Evolutionary conservation across 2,888 invertebrate genomes (phyloP), one percentile per base, ranked within the genome.

Genomic region (Lasioglossum pauxillum): DNA sequence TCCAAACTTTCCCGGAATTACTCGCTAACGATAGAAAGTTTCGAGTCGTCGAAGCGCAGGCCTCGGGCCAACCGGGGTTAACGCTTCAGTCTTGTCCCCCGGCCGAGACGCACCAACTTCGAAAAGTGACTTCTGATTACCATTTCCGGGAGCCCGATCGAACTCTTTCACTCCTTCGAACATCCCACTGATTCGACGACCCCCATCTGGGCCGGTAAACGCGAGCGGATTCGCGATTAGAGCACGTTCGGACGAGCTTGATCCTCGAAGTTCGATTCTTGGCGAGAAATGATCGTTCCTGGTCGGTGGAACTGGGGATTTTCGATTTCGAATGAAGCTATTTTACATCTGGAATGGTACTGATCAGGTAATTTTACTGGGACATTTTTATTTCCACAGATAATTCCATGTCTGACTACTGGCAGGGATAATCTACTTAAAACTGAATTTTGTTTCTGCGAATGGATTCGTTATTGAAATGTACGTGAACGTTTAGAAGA

Each of bases 1-100:
- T 80, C 72, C 44, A 86, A 87, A 83, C 86, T 87, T 86, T 83
- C 57, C 5, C 31, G 69, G 84, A 90, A 89, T 89, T 83, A 74
- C 84, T 80, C 85, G 84, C 83, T 90, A 86, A 90, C 84, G 89
- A 90, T 84, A 74, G 88, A 89, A 90, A 90, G 88, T 89, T 89
- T 69, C 46, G 71, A 69, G 84, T 83, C 81, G 89, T 79, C 73
- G 79, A 83, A 89, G 82, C 78, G 81, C 14, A 38, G 64, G 64
- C 49, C 41, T 31, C 53, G 27, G 67, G 75, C 53, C 31, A 75
- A 75, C 60, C 57, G 57, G 83, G 73, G 67, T 64, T 76, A 60
- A 83, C 75, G 79, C 41, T 76, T 76, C 72, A 46, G 53, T 60
- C 75, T 60, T 53, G 83, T 78, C 64, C 75, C 76, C 75, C 76